A percentile compares a stretch with the other conserved stretches of the same genome.
These are phyloP conservation scores for Hymenopus coronatus DNA, from an alignment of 2,888 invertebrate species.

Conservation along the genomic window DNA sequence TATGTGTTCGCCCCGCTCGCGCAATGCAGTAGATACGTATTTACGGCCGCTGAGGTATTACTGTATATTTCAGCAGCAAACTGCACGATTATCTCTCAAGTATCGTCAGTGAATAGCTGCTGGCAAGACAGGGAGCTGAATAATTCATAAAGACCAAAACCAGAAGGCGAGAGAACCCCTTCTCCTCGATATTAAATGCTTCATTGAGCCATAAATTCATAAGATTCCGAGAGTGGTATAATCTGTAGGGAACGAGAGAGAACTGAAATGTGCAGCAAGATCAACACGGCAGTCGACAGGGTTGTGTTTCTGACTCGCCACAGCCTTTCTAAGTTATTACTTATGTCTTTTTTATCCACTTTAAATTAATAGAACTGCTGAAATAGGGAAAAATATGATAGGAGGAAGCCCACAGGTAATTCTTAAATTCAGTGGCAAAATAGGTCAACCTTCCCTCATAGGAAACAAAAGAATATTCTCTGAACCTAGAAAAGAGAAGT, in stretches of 20 bases:
- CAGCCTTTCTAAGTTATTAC: too few species aligned
- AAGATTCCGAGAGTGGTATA: not conserved
- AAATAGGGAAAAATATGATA: too few species aligned
- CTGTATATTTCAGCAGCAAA: not conserved
- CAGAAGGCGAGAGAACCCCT: not conserved
- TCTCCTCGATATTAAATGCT: constrained; percentile 12
- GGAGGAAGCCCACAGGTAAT: too few species aligned
- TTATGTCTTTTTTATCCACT: too few species aligned
- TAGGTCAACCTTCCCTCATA: too few species aligned
- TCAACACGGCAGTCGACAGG: not conserved
- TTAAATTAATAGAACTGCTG: too few species aligned
- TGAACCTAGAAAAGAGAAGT: too few species aligned
- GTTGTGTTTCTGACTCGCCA: too few species aligned
- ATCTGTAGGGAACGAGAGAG: not conserved
- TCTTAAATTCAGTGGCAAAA: too few species aligned
- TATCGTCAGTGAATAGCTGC: not conserved
- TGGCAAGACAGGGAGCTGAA: not conserved
- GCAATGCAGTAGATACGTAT: too few species aligned
- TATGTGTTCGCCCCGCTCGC: too few species aligned
- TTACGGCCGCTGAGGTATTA: not conserved
- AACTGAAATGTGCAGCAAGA: not conserved
- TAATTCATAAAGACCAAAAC: constrained; percentile 10
- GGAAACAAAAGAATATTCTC: too few species aligned
- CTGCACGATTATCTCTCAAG: not conserved
- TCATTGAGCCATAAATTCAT: constrained; percentile 4